Evolutionary conservation across 1,140 invertebrate species (phyloP), one percentile per base, ranked within the genome.

Genomic region (Pogonognathellus flavescens): DNA sequence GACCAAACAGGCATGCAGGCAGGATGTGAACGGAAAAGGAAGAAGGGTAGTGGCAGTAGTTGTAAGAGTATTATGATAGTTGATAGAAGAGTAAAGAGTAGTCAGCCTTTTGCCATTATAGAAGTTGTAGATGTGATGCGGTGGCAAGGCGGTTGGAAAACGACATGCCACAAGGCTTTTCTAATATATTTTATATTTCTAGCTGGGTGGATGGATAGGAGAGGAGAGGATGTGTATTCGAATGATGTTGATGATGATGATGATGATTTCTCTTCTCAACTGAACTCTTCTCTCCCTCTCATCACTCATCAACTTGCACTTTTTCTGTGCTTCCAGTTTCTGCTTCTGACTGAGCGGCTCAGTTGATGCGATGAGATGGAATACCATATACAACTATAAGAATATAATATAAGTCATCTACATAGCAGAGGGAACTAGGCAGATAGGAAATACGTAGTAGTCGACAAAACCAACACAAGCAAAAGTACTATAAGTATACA

Each of bases 221-320:
- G 80, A 80, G 76, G 22, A 50, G 18, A 72, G 50, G 83, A 84
- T 49, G 49, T 83, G 82, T 50, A 50, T 62, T 59, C 31, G 60
- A 55, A 66, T 70, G 60, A 66, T 66, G 66, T 70, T 52, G 50
- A 66, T 70, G 83, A 59, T 83, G 82, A 83, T 80, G 72, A 80
- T 81, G 80, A 81, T 81, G 80, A 81, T 81, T 53, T 53, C 55
- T 81, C 50, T 81, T 22, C 50, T 81, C 50, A 81, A 81, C 80
- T 81, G 80, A 81, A 81, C 80, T 81, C 55, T 53, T 76, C 70
- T 55, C 55, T 81, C 50, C 80, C 80, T 81, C 80, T 81, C 80
- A 81, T 81, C 80, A 81, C 50, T 81, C 80, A 81, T 81, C 55
- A 81, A 57, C 50, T 81, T 81, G 52, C 50, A 76, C 70, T 76